Evolutionary conservation across 2,888 invertebrate species (phyloP).

Genomic region (Microctonus aethiopoides): DNA sequence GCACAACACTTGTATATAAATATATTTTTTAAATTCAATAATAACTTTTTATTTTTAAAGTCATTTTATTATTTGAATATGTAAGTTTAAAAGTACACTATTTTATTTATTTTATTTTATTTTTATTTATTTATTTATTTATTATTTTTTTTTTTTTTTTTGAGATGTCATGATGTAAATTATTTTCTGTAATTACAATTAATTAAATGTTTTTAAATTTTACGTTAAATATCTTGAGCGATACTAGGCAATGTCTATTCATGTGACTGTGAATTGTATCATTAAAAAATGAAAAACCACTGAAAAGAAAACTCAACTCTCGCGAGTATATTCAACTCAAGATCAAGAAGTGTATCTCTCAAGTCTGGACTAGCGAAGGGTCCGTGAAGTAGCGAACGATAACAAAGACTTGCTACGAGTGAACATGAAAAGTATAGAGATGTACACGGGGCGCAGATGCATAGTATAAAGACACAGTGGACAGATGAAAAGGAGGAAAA

Average conservation of each 20-base stretch:
- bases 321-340: constrained; percentile 23
- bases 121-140: neutral
- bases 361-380: constrained; percentile 25
- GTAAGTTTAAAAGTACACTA: too few relatives aligned
- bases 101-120: neutral
- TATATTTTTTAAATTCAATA: neutral
- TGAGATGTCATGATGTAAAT: neutral
- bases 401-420: constrained; percentile 10
- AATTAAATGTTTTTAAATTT: neutral
- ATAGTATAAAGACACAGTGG: constrained; percentile 6
- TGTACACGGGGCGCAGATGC: neutral
- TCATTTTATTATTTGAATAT: too few relatives aligned
- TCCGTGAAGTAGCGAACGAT: constrained; percentile 8
- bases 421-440: constrained; percentile 21
- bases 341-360: constrained; percentile 18
- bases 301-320: constrained; percentile 10
- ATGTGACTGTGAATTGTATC: neutral
- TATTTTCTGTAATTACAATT: neutral
- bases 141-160: too few relatives aligned
- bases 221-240: neutral
- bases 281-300: constrained; percentile 10
- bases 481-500: constrained; percentile 3
- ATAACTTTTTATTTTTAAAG: neutral
- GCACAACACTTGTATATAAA: neutral
- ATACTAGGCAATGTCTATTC: neutral